These are phyloP conservation scores for Andrena minutula DNA, from an alignment of 2,888 invertebrate genomes.

Conservation along the genomic window DNA sequence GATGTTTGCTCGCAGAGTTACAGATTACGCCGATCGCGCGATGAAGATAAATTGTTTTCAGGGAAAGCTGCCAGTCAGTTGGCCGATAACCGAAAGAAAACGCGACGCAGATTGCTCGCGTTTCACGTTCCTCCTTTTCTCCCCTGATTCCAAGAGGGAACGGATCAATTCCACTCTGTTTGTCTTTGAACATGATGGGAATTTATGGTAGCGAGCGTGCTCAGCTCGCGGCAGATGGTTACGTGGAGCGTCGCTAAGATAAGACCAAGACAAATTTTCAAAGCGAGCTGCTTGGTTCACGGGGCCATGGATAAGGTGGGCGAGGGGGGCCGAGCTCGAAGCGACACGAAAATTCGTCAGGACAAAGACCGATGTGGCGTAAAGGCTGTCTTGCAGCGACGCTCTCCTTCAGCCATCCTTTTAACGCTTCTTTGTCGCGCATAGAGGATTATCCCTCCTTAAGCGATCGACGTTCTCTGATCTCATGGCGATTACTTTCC, in stretches of 20 bases:
- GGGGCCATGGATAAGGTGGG: constrained; percentile 6
- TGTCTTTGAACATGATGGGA: constrained; percentile 72
- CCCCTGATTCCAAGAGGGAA: constrained; percentile 62
- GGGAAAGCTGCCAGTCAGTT: constrained; percentile 25
- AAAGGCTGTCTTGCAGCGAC: constrained; percentile 38
- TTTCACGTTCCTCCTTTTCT: not conserved
- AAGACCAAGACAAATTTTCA: constrained; percentile 72
- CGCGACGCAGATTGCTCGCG: constrained; percentile 34
- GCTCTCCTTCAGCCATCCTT: constrained; percentile 40
- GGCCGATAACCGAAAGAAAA: constrained; percentile 45
- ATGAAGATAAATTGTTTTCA: constrained; percentile 57
- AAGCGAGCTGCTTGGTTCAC: constrained; percentile 23
- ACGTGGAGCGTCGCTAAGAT: constrained; percentile 59
- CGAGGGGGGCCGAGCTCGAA: constrained; percentile 27
- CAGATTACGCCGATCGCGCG: constrained; percentile 33
- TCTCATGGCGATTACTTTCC: not conserved
- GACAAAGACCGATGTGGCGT: constrained; percentile 65
- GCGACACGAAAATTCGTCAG: constrained; percentile 67
- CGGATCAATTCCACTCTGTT: constrained; percentile 76
- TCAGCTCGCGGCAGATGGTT: constrained; percentile 55
- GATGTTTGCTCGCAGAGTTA: constrained; percentile 36
- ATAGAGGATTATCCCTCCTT: constrained; percentile 46
- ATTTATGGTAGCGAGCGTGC: constrained; percentile 68
- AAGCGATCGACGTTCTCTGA: constrained; percentile 13
- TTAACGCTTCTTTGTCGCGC: constrained; percentile 23